Base-by-base conservation (phyloP, 2,888 invertebrate species). In the Xanthorhoe spadicearia region DNA sequence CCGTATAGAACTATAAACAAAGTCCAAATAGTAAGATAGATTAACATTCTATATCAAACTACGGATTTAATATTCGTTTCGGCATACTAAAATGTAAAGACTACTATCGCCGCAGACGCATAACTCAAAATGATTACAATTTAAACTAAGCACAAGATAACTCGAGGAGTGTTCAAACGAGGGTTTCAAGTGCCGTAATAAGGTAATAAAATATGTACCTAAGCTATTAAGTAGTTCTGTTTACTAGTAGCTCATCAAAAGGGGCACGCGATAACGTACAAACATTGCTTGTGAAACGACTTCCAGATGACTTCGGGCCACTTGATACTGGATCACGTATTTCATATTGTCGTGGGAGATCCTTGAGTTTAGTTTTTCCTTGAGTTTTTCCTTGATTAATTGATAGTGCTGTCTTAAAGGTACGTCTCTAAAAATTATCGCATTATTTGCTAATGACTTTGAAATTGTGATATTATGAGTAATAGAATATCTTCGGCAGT, bases 191-290 rank as follows among this genome's bases (percentile, higher is more conserved):
- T 68, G 69, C 66, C 64, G 67, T 73, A 74, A 72, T 65, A 50
- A 59, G 59, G 61, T 64, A 71, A 69, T 71, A 64, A 71, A 75
- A 69, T 72, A 72, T 76, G 77, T 77, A n/a, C n/a, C n/a, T n/a
- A 72, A 77, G 74, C 72, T 76, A 80, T 82, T 80, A 82, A 79
- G 76, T 73, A 72, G 76, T 75, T 77, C 59, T 81, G 82, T 84
- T 85, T 81, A 77, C 78, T 78, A 74, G 79, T 75, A 68, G 76
- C 77, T 79, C 77, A 78, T 80, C 80, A 78, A 81, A 85, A 79
- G 80, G 76, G 77, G 77, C 84, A 81, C 79, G 82, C 83, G 87
- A 87, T 87, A 87, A 84, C 81, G 71, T 74, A 75, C 84, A 84
- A 85, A 86, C 83, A 83, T 68, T 56, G 53, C 70, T 71, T 72